Evolutionary conservation across 2,797 vertebrate species (phyloP).

Genomic region (Eulemur albifrons): DNA sequence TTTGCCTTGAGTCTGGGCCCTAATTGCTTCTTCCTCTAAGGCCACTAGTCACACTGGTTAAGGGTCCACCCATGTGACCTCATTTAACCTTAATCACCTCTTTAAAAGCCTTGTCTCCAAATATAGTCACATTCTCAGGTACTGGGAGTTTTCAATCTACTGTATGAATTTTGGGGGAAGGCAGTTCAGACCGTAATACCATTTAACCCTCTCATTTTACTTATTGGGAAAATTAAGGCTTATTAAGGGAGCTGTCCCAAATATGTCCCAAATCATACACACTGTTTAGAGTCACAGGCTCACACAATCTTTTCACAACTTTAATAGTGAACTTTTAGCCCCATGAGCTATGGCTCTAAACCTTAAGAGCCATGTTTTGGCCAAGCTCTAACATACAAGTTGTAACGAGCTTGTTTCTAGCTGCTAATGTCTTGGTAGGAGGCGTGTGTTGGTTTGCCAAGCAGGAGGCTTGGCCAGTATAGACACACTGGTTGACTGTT

Average conservation of each 20-base stretch:
- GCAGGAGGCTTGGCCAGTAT: not conserved
- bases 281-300: not conserved
- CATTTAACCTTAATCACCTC: not conserved
- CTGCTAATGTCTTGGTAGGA: not conserved
- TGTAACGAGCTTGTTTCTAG: not conserved
- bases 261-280: not conserved
- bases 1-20: not conserved
- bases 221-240: not conserved
- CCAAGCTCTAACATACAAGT: not conserved
- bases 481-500: not conserved
- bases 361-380: not conserved
- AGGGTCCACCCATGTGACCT: not conserved
- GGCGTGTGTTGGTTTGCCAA: not conserved
- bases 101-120: not conserved
- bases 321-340: not conserved
- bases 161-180: not conserved
- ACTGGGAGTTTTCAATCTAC: not conserved
- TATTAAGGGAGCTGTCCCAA: not conserved
- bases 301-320: not conserved
- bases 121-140: not conserved
- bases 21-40: not conserved
- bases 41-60: not conserved
- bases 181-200: not conserved
- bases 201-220: not conserved
- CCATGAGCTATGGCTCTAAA: not conserved